These are phyloP conservation scores for Urechis unicinctus DNA, from an alignment of 2,888 invertebrate genomes.

Conservation along the genomic window DNA sequence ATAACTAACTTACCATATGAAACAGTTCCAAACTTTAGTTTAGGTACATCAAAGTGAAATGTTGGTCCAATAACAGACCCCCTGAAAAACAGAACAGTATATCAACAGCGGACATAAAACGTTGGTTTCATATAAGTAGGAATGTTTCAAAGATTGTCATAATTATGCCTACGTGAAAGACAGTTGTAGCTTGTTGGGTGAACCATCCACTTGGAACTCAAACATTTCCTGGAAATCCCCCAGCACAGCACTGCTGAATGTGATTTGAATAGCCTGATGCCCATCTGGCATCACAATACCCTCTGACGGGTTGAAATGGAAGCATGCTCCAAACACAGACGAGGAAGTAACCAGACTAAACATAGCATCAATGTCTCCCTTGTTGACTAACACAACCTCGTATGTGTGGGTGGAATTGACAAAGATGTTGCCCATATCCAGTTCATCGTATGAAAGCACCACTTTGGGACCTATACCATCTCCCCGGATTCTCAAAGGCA, in stretches of 20 bases:
- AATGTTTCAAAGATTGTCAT: too few species aligned
- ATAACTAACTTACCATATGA: constrained; percentile 37
- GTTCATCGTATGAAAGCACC: constrained; percentile 43
- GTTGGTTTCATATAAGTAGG: not conserved
- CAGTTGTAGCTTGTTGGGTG: constrained; percentile 34
- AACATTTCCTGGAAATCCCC: constrained; percentile 49
- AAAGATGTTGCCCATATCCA: constrained; percentile 51
- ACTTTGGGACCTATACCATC: constrained; percentile 49
- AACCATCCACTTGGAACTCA: constrained; percentile 45
- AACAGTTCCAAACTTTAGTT: constrained; percentile 47
- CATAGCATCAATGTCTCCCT: constrained; percentile 50
- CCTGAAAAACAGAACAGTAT: constrained; percentile 24
- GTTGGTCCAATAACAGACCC: constrained; percentile 51
- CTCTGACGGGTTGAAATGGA: constrained; percentile 46
- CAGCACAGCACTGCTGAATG: constrained; percentile 41
- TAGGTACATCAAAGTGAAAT: constrained; percentile 48
- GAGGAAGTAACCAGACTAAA: constrained; percentile 38
- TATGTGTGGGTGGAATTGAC: constrained; percentile 47
- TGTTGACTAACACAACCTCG: constrained; percentile 49
- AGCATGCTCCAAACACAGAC: constrained; percentile 45
- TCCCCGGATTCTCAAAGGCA: constrained; percentile 46
- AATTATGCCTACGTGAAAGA: constrained; percentile 34
- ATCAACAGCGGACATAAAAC: not conserved
- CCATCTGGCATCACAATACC: constrained; percentile 48
- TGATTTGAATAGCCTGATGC: constrained; percentile 47